Evolutionary conservation across 2,888 invertebrate species (phyloP), one percentile per base, ranked within the genome.

Genomic region (Neocrepidodera transversa): DNA sequence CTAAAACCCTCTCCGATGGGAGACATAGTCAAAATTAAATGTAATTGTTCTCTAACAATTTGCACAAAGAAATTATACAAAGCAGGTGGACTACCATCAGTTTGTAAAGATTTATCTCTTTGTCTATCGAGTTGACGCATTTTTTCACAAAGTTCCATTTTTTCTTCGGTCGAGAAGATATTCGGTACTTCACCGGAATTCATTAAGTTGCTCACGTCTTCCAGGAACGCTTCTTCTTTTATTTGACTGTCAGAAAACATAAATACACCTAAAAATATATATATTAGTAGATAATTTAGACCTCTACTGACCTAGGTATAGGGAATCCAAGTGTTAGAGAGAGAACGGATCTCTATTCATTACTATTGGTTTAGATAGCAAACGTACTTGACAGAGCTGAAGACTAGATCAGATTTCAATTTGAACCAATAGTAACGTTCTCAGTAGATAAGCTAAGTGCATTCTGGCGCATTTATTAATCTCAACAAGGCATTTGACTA

Each of bases 141-240:
- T 80, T 93, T 96, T 73, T 97, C 96, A 77, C 92, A 93, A 23
- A 97, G 83, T 73, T 97, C 96, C 1, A 89, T 86, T 76, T 91
- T 93, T 74, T 97, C 96, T 69, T 96, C 96, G 2, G 86, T 81
- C 8, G 84, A 83, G 74, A 92, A 96, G 50, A 97, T 84, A 79
- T 95, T 96, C 0, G 96, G 96, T 0, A 96, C 93, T 82, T 96
- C 96, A 2, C 96, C 96, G 0, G 93, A 91, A 77, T 95, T 96
- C 40, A 97, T 80, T 79, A 97, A 85, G 76, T 95, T 96, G 75
- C 92, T 95, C 1, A 96, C 87, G 72, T 97, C 97, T 79, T 97
- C 96, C 48, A 97, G 81, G 74, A 96, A 96, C 0, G 90, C 90
- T 81, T 96, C 95, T 78, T 94, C 91, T 83, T 95, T 95, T 30